Evolutionary conservation across 92 coral and sea anemone genomes (phyloP), one percentile per base, ranked within the genome.

Genomic region (Meandrina meandrites): DNA sequence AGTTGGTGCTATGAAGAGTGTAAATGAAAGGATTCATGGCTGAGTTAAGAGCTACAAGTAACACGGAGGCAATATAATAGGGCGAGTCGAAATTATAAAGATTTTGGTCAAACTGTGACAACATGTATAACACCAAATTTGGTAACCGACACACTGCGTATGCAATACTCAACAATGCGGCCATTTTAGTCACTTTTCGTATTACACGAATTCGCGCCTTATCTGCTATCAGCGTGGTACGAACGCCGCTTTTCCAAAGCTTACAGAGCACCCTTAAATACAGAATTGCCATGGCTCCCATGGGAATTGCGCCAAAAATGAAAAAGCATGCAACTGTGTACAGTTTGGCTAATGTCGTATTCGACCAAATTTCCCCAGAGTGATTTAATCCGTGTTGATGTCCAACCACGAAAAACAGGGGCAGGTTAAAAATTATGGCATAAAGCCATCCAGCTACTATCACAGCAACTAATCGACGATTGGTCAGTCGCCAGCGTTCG

Each of bases 1-100:
- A 93, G 91, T 92, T 87, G 30, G 92, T 78, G 56, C 98, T 94
- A 84, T 94, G 96, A 22, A 94, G 91, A 22, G 93, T 90, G 75
- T 94, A 94, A 28, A 94, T 91, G 21, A 94, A 93, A 21, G 98
- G 98, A 79, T 94, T 94, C 92, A 94, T 91, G 40, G 98, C 80
- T 11, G 98, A 93, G 83, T 94, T 94, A 21, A 92, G 86, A 53
- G 91, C 86, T 35, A 94, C 96, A 82, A 94, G 84, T 6, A 87
- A 83, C 13, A 94, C 92, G 22, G 94, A 85, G 62, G 76, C 58
- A 10, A 90, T 86, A 27, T 93, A 93, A 18, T 88, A 32, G 21
- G 76, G 79, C 5, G 93, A 86, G 36, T 86, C 93, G 51, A 84
- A 91, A 2, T 56, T 85, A 40, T 93, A 94, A 24, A 69, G 81